A percentile compares a stretch with the other conserved stretches of the same genome.
phyloP scores from a whole-genome alignment of 2,113 vertebrate species.

The Ctenomys sociabilis region DNA sequence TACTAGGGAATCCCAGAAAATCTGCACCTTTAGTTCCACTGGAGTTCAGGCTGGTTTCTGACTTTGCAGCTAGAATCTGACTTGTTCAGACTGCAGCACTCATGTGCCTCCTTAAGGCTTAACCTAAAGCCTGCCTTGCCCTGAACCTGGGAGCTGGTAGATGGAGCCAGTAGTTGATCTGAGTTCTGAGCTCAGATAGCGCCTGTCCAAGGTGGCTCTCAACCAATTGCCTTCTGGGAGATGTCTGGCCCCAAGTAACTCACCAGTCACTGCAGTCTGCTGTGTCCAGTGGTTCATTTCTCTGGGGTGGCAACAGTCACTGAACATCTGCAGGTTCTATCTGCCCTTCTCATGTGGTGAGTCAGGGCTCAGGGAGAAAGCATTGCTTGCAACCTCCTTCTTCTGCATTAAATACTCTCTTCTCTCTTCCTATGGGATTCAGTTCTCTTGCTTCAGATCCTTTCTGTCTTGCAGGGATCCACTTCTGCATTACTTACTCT shows the following conservation, averaged over 20 bases:
- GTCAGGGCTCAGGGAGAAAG: background rate
- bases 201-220: background rate
- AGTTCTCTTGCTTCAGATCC: background rate
- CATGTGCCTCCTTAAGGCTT: background rate
- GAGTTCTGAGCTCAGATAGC: background rate
- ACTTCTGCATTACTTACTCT: background rate
- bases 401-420: background rate
- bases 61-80: background rate
- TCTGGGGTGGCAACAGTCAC: background rate
- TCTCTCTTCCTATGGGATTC: background rate
- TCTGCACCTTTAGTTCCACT: background rate
- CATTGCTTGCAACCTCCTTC: background rate
- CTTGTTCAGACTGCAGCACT: background rate
- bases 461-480: background rate
- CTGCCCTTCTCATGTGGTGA: background rate
- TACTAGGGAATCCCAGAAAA: background rate
- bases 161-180: background rate
- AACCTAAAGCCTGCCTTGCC: background rate
- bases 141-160: background rate
- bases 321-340: background rate
- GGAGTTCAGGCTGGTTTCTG: background rate
- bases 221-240: background rate
- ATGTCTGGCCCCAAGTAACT: background rate
- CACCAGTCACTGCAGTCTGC: background rate
- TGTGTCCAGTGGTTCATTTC: background rate